Conservation (phyloP, 2,113 vertebrate species). For the Eurypyga helias region DNA sequence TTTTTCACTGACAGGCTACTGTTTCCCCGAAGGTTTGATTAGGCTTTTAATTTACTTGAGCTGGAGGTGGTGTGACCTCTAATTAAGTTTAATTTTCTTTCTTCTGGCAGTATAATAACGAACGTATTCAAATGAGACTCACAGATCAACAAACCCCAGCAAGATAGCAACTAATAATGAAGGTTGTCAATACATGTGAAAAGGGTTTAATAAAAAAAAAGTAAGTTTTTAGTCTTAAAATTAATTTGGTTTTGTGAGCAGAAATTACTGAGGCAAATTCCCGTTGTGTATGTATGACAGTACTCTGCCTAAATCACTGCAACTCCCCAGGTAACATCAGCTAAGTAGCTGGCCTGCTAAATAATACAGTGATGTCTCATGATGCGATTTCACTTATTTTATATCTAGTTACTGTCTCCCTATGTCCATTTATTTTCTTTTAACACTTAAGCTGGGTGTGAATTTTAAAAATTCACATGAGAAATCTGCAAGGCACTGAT, state of each 20-base stretch:
- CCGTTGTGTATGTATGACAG: background rate
- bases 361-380: background rate
- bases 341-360: background rate
- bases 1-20: slow-evolving; percentile 48
- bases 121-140: slow-evolving; percentile 61
- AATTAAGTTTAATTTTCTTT: slow-evolving; percentile 74
- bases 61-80: slow-evolving; percentile 64
- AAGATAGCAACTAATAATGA: slow-evolving; percentile 57
- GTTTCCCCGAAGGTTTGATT: slow-evolving; percentile 64
- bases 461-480: background rate
- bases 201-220: background rate
- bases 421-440: background rate
- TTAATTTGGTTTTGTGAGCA: background rate
- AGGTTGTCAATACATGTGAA: slow-evolving; percentile 17
- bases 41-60: slow-evolving; percentile 75
- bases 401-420: background rate
- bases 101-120: slow-evolving; percentile 63
- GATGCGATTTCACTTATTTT: background rate
- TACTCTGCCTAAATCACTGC: background rate
- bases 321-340: background rate
- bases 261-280: background rate
- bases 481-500: background rate
- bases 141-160: slow-evolving; percentile 45
- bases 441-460: background rate
- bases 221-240: background rate